These are phyloP conservation scores for Paralvinella palmiformis DNA, from an alignment of 1,140 invertebrate species.

Conservation along the genomic window DNA sequence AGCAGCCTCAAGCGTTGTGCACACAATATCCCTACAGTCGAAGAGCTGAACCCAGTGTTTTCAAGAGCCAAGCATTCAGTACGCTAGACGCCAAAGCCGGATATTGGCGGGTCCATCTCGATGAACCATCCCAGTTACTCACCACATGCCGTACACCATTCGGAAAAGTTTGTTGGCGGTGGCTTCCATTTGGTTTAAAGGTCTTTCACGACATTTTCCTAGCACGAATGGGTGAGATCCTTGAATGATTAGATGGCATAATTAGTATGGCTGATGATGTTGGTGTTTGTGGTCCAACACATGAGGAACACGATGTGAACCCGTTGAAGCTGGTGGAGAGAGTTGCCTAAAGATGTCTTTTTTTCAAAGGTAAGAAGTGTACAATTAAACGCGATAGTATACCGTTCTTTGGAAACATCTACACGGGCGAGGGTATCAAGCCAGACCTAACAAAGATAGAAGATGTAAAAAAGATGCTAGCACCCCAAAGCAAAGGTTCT, in stretches of 20 bases:
- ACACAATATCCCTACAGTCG: conserved; percentile 22
- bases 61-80: conserved; percentile 23
- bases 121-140: conserved; percentile 24
- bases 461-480: no score
- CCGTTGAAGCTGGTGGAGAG: conserved; percentile 33
- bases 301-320: conserved; percentile 2
- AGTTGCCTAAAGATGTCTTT: no score
- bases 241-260: conserved; percentile 36
- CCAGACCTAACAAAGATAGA: no score
- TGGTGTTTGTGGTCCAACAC: neutral
- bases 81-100: conserved; percentile 26
- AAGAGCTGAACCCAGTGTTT: conserved; percentile 28
- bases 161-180: conserved; percentile 20
- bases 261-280: conserved; percentile 41
- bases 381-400: no score
- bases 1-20: neutral
- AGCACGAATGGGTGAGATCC: conserved; percentile 28
- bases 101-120: conserved; percentile 25
- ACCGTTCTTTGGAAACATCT: no score
- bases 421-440: no score
- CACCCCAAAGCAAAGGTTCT: no score
- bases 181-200: conserved; percentile 22
- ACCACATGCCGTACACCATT: conserved; percentile 25
- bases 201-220: conserved; percentile 38
- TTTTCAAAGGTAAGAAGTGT: no score